These are phyloP conservation scores for Onychomys arenicola DNA, from an alignment of 2,797 vertebrate genomes.

Conservation along the genomic window DNA sequence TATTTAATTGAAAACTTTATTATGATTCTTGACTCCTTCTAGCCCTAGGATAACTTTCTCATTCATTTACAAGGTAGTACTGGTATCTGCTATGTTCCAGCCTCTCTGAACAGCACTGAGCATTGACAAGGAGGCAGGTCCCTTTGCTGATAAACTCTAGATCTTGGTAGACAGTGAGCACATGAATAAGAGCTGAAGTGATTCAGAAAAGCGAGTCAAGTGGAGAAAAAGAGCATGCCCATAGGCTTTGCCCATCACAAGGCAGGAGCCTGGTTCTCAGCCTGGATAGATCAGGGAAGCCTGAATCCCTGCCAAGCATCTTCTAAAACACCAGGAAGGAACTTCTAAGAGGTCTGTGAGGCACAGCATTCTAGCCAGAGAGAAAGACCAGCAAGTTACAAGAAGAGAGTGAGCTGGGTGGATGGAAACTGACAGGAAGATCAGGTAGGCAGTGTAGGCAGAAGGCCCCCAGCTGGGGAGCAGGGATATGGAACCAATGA, in stretches of 20 bases:
- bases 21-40: neutral
- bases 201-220: neutral
- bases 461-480: neutral
- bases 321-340: neutral
- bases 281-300: neutral
- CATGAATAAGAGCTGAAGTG: neutral
- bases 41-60: neutral
- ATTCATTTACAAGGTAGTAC: neutral
- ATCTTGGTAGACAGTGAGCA: neutral
- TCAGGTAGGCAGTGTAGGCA: too few species aligned
- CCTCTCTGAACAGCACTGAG: too few species aligned
- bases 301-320: neutral
- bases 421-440: neutral
- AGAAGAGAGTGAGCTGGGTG: neutral
- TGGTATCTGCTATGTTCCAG: neutral
- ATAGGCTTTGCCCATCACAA: neutral
- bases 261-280: neutral
- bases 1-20: constrained; percentile 18
- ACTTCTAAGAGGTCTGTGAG: neutral
- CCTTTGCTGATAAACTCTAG: neutral
- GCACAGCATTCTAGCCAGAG: neutral
- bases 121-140: neutral
- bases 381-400: neutral
- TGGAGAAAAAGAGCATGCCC: neutral
- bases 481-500: neutral